Percentiles rank a stretch among this genome's conserved stretches.
Conservation (phyloP, 2,797 vertebrate genomes). For the Chaetodon trifasciatus region DNA sequence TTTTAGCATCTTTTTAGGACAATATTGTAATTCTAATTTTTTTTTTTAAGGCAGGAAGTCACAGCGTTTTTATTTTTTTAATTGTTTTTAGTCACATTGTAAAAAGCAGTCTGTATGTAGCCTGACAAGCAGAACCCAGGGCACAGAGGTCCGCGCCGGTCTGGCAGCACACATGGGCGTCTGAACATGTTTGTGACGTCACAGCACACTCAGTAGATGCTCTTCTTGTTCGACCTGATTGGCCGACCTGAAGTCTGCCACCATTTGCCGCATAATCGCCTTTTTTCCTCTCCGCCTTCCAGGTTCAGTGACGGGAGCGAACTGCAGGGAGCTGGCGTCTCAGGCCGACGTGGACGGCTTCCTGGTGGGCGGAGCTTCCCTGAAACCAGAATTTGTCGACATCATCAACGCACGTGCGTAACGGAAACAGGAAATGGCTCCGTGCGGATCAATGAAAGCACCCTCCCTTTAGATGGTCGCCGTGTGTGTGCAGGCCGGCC, state of each 20-base stretch:
- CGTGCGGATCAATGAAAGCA: background rate
- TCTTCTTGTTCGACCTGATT: background rate
- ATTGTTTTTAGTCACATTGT: too few species aligned
- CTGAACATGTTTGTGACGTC: too few species aligned
- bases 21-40: too few species aligned
- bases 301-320: conserved; percentile 92
- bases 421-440: accelerated
- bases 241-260: too few species aligned
- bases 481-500: conserved; percentile 17
- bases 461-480: conserved; percentile 27
- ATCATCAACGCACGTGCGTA: conserved; percentile 92
- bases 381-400: conserved; percentile 93
- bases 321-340: conserved; percentile 90
- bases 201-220: too few species aligned
- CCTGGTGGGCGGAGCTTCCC: conserved; percentile 94
- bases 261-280: background rate
- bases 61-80: too few species aligned
- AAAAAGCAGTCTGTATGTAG: background rate
- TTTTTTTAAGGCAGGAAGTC: too few species aligned
- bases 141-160: background rate
- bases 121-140: background rate
- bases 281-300: background rate
- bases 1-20: too few species aligned
- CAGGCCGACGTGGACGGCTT: conserved; percentile 93
- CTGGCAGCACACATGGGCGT: too few species aligned